Percentiles rank a stretch among this genome's conserved stretches.
Conservation (phyloP, 2,888 invertebrate genomes). For the Anarsia innoxiella region DNA sequence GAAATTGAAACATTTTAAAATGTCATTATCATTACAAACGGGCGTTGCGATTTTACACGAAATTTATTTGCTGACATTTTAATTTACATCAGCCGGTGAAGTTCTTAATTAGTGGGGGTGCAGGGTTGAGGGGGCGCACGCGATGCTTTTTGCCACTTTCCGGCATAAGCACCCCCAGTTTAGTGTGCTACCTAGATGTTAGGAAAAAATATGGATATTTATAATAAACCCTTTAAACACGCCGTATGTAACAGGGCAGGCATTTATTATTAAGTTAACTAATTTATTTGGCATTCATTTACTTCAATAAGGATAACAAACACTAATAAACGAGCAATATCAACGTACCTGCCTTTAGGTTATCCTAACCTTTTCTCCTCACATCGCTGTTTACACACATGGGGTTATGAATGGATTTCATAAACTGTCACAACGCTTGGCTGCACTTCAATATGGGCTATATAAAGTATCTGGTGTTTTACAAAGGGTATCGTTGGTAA, state of each 20-base stretch:
- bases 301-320: too few species aligned
- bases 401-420: constrained; percentile 1
- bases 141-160: constrained; percentile 34
- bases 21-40: constrained; percentile 31
- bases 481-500: constrained; percentile 50
- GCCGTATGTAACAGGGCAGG: too few species aligned
- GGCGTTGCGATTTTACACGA: constrained; percentile 30
- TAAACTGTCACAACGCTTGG: constrained; percentile 11
- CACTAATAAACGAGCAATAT: too few species aligned
- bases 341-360: too few species aligned
- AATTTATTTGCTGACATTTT: constrained; percentile 40
- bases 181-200: too few species aligned
- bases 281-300: too few species aligned
- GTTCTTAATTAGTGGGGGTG: constrained; percentile 53
- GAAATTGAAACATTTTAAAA: constrained; percentile 13
- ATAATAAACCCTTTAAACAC: too few species aligned
- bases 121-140: constrained; percentile 24
- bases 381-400: too few species aligned
- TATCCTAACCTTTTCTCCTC: too few species aligned
- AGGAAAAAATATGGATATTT: too few species aligned
- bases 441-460: constrained; percentile 19
- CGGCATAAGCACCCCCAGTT: constrained; percentile 13
- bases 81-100: constrained; percentile 43
- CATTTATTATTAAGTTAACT: too few species aligned
- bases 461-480: constrained; percentile 40